These are phyloP conservation scores for Hippocampus abdominalis DNA, from an alignment of 2,113 vertebrate species.

Conservation along the genomic window DNA sequence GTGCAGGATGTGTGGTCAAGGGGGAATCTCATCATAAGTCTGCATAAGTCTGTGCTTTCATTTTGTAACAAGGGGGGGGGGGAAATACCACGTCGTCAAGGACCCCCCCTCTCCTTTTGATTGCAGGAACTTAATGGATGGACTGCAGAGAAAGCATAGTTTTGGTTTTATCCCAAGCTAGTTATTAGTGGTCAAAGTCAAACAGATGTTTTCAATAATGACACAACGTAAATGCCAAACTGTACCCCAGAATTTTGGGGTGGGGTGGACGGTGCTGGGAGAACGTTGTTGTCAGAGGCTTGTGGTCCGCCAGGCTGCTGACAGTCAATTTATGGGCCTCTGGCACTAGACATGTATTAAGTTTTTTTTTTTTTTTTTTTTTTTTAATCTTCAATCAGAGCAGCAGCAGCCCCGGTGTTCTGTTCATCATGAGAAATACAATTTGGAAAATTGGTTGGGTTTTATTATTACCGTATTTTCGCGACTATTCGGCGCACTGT, in stretches of 20 bases:
- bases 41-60: constrained; percentile 4
- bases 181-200: constrained; percentile 72
- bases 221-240: constrained; percentile 56
- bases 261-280: constrained; percentile 40
- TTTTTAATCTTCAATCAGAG: background rate
- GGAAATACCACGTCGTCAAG: constrained; percentile 60
- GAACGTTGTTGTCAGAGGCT: constrained; percentile 51
- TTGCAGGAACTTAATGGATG: constrained; percentile 72
- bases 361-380: too few species aligned
- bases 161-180: constrained; percentile 69
- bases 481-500: too few species aligned
- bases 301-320: constrained; percentile 34
- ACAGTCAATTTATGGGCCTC: constrained; percentile 22
- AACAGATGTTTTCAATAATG: constrained; percentile 77
- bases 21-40: constrained; percentile 49
- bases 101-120: constrained; percentile 62
- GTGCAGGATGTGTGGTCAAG: constrained; percentile 59
- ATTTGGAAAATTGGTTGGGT: too few species aligned
- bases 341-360: background rate
- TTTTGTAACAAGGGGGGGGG: constrained; percentile 52
- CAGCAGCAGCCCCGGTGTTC: background rate
- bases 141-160: constrained; percentile 59
- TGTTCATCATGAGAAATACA: background rate
- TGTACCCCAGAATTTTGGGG: constrained; percentile 61
- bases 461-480: too few species aligned